Conservation (phyloP, 2,888 invertebrate species). For the Drymonia ruficornis region DNA sequence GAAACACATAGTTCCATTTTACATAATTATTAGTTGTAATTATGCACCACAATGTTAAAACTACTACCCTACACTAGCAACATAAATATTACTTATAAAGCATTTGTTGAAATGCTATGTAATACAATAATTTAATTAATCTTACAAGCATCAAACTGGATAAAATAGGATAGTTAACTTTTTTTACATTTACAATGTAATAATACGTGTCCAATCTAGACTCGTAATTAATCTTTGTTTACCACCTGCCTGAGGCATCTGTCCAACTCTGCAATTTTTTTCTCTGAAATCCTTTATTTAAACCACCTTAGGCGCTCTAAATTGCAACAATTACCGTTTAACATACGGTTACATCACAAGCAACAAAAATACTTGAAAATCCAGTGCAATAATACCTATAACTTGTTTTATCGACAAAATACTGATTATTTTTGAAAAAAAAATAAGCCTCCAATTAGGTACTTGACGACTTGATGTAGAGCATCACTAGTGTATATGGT, state of each 20-base stretch:
- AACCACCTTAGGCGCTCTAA: constrained; percentile 29
- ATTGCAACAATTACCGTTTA: constrained; percentile 31
- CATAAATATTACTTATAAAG: too few relatives aligned
- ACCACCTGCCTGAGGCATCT: constrained; percentile 15
- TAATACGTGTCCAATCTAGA: not conserved
- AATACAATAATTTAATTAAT: too few relatives aligned
- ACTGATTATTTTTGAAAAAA: not conserved
- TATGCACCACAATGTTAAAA: too few relatives aligned
- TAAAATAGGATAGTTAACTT: too few relatives aligned
- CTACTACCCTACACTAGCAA: too few relatives aligned
- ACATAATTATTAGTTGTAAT: too few relatives aligned
- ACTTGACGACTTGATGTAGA: not conserved
- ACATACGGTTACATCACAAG: constrained; percentile 26
- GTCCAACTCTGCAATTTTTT: constrained; percentile 27
- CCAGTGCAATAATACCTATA: not conserved
- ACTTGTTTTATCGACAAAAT: not conserved
- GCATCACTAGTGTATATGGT: constrained; percentile 3
- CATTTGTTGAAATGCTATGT: too few relatives aligned
- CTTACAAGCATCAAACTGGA: too few relatives aligned
- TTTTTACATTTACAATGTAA: not conserved
- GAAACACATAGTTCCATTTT: too few relatives aligned
- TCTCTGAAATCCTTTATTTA: constrained; percentile 26
- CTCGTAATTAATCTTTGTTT: constrained; percentile 13
- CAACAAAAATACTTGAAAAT: not conserved
- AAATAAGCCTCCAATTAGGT: not conserved